Base-by-base conservation (phyloP, 2,888 invertebrate genomes). In the Adineta ricciae region DNA sequence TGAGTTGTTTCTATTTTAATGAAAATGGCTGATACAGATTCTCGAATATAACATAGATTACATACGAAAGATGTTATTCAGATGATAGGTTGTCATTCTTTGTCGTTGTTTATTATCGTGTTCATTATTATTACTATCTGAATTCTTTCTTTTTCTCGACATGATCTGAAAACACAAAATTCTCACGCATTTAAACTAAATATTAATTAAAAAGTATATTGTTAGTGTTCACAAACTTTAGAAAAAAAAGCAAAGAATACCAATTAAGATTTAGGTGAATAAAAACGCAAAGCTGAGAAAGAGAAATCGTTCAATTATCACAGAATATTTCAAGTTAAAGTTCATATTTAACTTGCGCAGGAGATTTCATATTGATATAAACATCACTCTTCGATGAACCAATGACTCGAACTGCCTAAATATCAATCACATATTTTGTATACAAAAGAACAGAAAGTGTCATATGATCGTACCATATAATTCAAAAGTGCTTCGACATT, bases 341-440 rank as follows among this genome's bases (percentile, higher is more conserved):
- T 16, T 64, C 64, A 2, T 64, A 64, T 64, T 64, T 64, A 2
- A 64, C 64, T 64, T 64, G 32, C 5, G 87, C 90, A 7, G 89
- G 89, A 82, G 89, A 88, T 86, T 89, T 86, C 46, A 90, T 86
- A 27, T 88, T 88, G 49, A 89, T 87, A 83, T 88, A 88, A 41
- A 90, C 88, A 14, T 89, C 89, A 82, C 89, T 89, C 86, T 88
- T 88, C 24, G 89, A 89, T 1, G 88, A 87, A 24, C 88, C 86
- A 54, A 89, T 88, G n/a, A 89, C 88, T 11, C 90, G 87, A 9
- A 88, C 87, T 7, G 89, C 32, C 64, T 64, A 64, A 64, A 64
- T 64, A n/a, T n/a, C 27, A 64, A 2, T n/a, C n/a, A n/a, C 8
- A 14, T 16, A 14, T 11, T n/a, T 56, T 56, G 9, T 16, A 32